Percentiles rank a stretch among this genome's conserved stretches.
phyloP scores from a whole-genome alignment of 2,888 invertebrate species.

The Diloba caeruleocephala region DNA sequence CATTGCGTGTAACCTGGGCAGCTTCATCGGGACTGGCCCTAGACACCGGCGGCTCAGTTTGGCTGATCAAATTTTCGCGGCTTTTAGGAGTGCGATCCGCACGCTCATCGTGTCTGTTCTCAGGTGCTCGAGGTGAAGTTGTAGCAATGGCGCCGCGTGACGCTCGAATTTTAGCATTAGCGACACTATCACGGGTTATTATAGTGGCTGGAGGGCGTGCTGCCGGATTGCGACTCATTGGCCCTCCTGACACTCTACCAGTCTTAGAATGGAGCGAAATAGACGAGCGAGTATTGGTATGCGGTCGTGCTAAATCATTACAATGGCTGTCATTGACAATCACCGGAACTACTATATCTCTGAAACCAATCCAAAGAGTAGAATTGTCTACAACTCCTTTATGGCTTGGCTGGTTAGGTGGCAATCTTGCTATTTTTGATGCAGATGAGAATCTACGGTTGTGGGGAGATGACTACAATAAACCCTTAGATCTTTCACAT shows the following conservation, averaged over 20 bases:
- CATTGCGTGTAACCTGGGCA: constrained; percentile 82
- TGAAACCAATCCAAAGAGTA: constrained; percentile 91
- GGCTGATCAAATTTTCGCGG: constrained; percentile 96
- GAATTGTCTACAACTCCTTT: constrained; percentile 90
- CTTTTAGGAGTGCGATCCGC: constrained; percentile 96
- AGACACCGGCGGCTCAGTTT: constrained; percentile 98
- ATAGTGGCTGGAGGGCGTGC: constrained; percentile 83
- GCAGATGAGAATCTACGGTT: constrained; percentile 95
- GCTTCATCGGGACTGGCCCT: constrained; percentile 88
- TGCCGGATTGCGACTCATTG: constrained; percentile 90
- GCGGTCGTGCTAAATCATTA: constrained; percentile 95
- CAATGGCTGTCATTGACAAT: constrained; percentile 94
- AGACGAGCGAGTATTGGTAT: constrained; percentile 95
- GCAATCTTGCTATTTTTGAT: constrained; percentile 96
- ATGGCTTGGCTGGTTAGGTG: constrained; percentile 93
- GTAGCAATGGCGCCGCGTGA: constrained; percentile 83
- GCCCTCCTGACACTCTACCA: constrained; percentile 94
- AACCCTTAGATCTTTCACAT: constrained; percentile 93
- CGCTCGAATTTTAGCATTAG: constrained; percentile 94
- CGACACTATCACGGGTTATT: constrained; percentile 96
- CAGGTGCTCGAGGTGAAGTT: constrained; percentile 98
- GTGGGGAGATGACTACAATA: constrained; percentile 96
- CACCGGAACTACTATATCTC: constrained; percentile 84
- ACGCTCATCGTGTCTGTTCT: constrained; percentile 97
- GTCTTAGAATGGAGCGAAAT: constrained; percentile 95